A percentile compares a stretch with the other conserved stretches of the same genome.
Conservation (phyloP, 2,113 vertebrate species). For the Spheniscus mendiculus region DNA sequence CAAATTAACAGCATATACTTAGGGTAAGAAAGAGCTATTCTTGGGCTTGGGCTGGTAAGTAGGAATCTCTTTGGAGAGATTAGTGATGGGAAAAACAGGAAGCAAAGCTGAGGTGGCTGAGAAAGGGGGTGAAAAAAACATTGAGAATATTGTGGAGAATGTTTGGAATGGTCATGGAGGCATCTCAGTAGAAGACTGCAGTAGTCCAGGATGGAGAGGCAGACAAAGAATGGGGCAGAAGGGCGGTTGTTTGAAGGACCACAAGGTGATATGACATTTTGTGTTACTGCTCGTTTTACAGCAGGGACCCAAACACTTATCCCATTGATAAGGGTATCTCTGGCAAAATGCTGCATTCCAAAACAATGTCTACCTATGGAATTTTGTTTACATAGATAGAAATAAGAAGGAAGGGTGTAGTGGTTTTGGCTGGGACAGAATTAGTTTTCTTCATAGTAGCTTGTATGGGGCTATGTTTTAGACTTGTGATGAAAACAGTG, state of each 20-base stretch:
- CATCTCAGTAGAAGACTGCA: not conserved
- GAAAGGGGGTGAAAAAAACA: not conserved
- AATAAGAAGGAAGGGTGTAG: not conserved
- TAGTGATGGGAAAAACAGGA: not conserved
- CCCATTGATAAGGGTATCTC: not conserved
- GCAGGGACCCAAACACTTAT: not conserved
- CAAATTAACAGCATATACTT: no score
- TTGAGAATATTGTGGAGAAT: not conserved
- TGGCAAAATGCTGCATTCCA: not conserved
- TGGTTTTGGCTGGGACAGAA: not conserved
- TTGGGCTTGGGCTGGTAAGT: not conserved
- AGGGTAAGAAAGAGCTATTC: not conserved
- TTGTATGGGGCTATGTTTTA: not conserved
- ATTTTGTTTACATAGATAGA: not conserved
- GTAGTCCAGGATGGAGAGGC: not conserved
- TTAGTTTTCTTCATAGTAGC: not conserved
- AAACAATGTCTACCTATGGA: not conserved
- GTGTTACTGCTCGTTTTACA: not conserved
- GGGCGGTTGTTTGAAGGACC: not conserved
- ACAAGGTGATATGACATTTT: not conserved
- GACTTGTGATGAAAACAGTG: not conserved
- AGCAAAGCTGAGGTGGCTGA: not conserved
- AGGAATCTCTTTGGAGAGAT: not conserved
- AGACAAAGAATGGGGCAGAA: not conserved
- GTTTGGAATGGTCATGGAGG: not conserved